These are phyloP conservation scores for Pachycephus smyrnensis DNA, from an alignment of 2,888 invertebrate genomes.

Conservation along the genomic window DNA sequence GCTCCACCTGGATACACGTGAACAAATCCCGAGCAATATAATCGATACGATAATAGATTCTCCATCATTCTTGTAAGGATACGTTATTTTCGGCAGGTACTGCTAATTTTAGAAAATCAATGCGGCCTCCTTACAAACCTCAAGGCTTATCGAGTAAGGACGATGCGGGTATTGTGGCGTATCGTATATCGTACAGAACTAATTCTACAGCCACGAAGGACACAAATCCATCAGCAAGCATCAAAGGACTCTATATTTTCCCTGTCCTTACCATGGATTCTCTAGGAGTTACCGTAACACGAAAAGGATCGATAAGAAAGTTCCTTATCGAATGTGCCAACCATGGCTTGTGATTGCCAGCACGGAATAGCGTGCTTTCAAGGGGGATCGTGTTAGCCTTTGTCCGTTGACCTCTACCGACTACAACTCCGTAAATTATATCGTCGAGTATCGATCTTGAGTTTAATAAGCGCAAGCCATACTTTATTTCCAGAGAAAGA, in stretches of 20 bases:
- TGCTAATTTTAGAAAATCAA: slow-evolving; percentile 36
- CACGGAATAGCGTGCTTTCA: neutral
- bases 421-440: neutral
- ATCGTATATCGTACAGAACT: neutral
- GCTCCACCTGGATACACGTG: too few relatives aligned
- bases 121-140: slow-evolving; percentile 19
- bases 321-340: neutral
- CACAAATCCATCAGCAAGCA: neutral
- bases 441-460: slow-evolving; percentile 3
- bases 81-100: slow-evolving; percentile 15
- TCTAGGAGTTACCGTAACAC: neutral
- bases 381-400: neutral
- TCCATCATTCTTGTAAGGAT: neutral
- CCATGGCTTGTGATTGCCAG: neutral
- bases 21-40: neutral
- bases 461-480: neutral
- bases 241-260: neutral
- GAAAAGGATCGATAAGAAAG: neutral
- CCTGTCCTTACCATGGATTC: neutral
- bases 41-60: neutral
- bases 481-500: neutral
- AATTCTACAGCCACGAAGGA: neutral
- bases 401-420: slow-evolving; percentile 3
- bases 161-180: neutral
- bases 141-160: slow-evolving; percentile 4